A percentile compares a stretch with the other conserved stretches of the same genome.
Conservation (phyloP, 2,797 vertebrate genomes). For the Choloepus didactylus region DNA sequence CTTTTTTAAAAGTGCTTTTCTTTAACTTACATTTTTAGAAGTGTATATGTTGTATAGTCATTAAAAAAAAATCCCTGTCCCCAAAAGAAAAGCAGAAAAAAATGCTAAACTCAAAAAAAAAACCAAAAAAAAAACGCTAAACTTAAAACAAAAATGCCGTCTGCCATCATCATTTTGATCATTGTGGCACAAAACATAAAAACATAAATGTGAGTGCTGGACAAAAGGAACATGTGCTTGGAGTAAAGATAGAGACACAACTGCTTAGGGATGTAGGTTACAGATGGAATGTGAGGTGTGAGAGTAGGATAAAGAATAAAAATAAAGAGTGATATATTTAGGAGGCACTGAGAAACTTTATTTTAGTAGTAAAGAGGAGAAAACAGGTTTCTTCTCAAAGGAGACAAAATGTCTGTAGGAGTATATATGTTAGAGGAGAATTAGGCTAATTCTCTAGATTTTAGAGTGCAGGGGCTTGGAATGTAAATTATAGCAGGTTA, state of each 20-base stretch:
- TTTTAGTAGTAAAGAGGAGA: conserved; percentile 1
- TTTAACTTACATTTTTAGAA: conserved; percentile 10
- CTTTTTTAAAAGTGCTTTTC: conserved; percentile 18
- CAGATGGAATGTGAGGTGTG: not conserved
- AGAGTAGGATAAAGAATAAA: conserved; percentile 36
- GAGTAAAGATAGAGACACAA: not conserved
- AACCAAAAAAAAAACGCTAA: not conserved
- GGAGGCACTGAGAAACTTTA: not conserved
- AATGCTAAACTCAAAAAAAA: not conserved
- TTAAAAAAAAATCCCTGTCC: not conserved
- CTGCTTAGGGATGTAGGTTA: not conserved
- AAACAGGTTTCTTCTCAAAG: not conserved
- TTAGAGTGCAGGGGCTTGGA: not conserved
- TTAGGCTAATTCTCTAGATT: not conserved
- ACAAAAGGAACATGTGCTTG: not conserved
- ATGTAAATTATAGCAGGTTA: not conserved
- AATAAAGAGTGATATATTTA: not conserved
- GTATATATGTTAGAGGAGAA: not conserved
- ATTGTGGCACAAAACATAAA: not conserved
- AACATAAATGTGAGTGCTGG: not conserved
- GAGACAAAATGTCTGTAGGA: not conserved
- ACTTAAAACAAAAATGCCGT: not conserved
- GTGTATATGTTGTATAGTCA: not conserved
- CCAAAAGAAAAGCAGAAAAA: not conserved
- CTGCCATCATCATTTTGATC: not conserved